These are phyloP conservation scores for Chydorus sphaericus DNA, from an alignment of 2,888 invertebrate species.

Conservation along the genomic window DNA sequence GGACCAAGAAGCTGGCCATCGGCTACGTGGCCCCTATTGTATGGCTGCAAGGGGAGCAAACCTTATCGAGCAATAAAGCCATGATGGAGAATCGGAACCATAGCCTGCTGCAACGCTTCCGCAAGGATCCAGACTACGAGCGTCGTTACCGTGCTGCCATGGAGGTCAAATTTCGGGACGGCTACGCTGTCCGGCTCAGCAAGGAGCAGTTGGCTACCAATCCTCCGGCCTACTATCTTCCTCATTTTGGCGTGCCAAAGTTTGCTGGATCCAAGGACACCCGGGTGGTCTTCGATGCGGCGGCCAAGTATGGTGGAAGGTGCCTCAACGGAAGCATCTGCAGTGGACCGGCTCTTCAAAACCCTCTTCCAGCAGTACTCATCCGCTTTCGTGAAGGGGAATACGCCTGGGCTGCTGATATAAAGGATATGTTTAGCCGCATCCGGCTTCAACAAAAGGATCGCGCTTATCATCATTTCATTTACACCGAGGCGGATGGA, in stretches of 20 bases:
- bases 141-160: conserved; percentile 14
- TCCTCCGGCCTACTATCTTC: conserved; percentile 11
- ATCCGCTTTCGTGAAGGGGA: conserved; percentile 9
- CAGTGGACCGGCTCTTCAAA: conserved; percentile 15
- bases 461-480: not conserved
- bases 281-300: conserved; percentile 16
- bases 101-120: conserved; percentile 12
- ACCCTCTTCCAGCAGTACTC: not conserved
- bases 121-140: conserved; percentile 10
- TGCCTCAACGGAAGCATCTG: conserved; percentile 15
- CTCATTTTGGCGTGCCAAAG: conserved; percentile 15
- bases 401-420: conserved; percentile 15
- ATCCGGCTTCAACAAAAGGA: conserved; percentile 15
- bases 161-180: conserved; percentile 14
- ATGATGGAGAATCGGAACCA: conserved; percentile 13
- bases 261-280: conserved; percentile 16
- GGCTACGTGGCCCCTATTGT: conserved; percentile 17
- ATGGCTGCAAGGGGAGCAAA: conserved; percentile 14
- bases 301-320: conserved; percentile 10
- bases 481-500: not conserved
- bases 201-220: not conserved
- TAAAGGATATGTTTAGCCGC: conserved; percentile 9
- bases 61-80: conserved; percentile 4
- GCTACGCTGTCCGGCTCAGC: conserved; percentile 14
- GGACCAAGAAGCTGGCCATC: not conserved